Evolutionary conservation across 2,797 vertebrate species (phyloP), one percentile per base, ranked within the genome.

Genomic region (Vultur gryphus): DNA sequence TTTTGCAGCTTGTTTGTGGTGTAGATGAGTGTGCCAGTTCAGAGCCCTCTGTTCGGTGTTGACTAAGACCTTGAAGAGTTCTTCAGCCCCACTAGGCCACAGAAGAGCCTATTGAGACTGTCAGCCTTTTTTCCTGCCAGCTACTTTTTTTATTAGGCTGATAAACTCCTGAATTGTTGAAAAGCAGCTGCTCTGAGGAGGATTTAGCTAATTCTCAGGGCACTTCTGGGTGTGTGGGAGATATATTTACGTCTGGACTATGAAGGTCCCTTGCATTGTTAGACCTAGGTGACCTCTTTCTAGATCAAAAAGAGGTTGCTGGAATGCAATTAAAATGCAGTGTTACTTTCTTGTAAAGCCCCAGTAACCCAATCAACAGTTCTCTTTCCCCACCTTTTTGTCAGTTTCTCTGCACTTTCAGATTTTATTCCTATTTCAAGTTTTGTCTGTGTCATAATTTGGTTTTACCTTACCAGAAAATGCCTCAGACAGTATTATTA

Each of bases 141-240:
- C 86, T 97, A 78, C 83, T 85, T 93, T 96, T 94, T 96, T 97
- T 97, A 97, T 97, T 90, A 95, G 92, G 77, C 95, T 94, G 97
- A 97, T 97, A 98, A 98, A 98, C 94, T 97, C 94, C 89, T 97
- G 95, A 97, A 97, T 97, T 97, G 97, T 97, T 97, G 96, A 97
- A 97, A 97, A 98, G 95, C 96, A 98, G 94, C 96, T 97, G 96
- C 96, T 97, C 58, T 16, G 89, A 97, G 91, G 93, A 87, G 95
- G 96, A 96, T 97, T 98, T 98, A 96, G 72, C 88, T 92, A 95
- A 96, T 97, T 98, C 96, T 97, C 93, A 86, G 90, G 78, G 93
- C 8, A 13, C 92, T 97, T 94, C 81, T 85, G 92, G 62, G 91
- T 91, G 72, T 90, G 66, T 76, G 95, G 85, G 90, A 96, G 90